These are phyloP conservation scores for Sarcophaga subvicina DNA, from an alignment of 2,888 invertebrate species.

Conservation along the genomic window DNA sequence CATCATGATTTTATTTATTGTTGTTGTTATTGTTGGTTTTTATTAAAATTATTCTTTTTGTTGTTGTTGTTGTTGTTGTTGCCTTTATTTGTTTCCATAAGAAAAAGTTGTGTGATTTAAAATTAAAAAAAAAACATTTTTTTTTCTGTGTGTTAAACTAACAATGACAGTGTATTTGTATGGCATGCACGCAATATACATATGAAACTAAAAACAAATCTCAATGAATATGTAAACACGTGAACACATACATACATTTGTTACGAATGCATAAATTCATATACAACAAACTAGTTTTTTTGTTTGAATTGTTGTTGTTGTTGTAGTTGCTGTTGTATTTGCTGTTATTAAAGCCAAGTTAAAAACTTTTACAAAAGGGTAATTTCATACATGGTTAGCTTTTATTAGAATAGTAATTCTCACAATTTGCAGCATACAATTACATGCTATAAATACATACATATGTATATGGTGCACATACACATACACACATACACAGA, in stretches of 20 bases:
- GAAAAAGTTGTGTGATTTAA: slow-evolving; percentile 34
- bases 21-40: too few relatives aligned
- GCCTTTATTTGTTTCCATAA: slow-evolving; percentile 14
- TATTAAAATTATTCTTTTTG: too few relatives aligned
- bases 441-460: slow-evolving; percentile 33
- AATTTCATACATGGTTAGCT: slow-evolving; percentile 69
- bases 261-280: not conserved
- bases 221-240: slow-evolving; percentile 49
- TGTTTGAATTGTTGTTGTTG: slow-evolving; percentile 6
- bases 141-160: not conserved
- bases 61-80: not conserved
- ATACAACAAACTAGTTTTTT: slow-evolving; percentile 18
- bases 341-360: slow-evolving; percentile 63
- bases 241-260: not conserved
- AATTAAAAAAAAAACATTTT: slow-evolving; percentile 12
- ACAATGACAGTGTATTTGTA: not conserved
- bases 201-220: slow-evolving; percentile 35
- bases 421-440: slow-evolving; percentile 65
- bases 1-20: too few relatives aligned
- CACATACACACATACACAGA: not conserved
- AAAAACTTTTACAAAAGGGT: slow-evolving; percentile 68
- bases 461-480: not conserved
- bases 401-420: slow-evolving; percentile 69
- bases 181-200: not conserved
- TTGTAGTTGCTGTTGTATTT: slow-evolving; percentile 37